Evolutionary conservation across 35 echinoderm and acorn worm species (phyloP), one percentile per base, ranked within the genome.

Genomic region (Heliocidaris tuberculata): DNA sequence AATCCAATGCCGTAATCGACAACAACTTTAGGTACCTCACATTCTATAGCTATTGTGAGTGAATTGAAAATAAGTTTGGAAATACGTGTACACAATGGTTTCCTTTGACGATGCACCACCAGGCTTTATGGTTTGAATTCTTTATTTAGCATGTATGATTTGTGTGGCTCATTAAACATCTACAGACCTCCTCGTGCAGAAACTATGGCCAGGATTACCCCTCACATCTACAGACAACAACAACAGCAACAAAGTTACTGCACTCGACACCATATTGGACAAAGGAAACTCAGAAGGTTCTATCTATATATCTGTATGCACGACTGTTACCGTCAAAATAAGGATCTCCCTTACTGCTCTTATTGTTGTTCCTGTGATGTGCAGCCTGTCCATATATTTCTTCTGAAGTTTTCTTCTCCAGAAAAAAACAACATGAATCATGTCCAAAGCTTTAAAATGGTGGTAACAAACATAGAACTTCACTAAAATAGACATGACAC

Each of bases 361-460:
- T 78, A 78, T 78, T n/a, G 19, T 78, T 24, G 27, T 78, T 78
- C 65, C 27, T n/a, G 1, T 19, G 6, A n/a, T 78, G 21, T 78
- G 21, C 65, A 78, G 65, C 27, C 2, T 8, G 19, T 7, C 65
- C 19, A 78, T 78, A 78, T 78, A 78, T 78, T 24, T 78, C 21
- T 78, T 78, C 21, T 24, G 0, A n/a, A n/a, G 0, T 78, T n/a
- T 78, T 78, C 21, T 27, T 78, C 21, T 78, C 27, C 24, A 16
- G 60, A 27, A 27, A 78, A 78, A n/a, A 78, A 78, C 65, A 78
- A n/a, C 65, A 78, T 78, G 65, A 78, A 78, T 78, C 65, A 78
- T 78, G 65, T 27, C 21, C 65, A 78, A 27, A n/a, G 65, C 65
- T 78, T 19, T 78, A n/a, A 78, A 78, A 24, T 78, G 65, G 65